Conservation (phyloP, 2,113 vertebrate genomes). For the Crotalus viridis region DNA sequence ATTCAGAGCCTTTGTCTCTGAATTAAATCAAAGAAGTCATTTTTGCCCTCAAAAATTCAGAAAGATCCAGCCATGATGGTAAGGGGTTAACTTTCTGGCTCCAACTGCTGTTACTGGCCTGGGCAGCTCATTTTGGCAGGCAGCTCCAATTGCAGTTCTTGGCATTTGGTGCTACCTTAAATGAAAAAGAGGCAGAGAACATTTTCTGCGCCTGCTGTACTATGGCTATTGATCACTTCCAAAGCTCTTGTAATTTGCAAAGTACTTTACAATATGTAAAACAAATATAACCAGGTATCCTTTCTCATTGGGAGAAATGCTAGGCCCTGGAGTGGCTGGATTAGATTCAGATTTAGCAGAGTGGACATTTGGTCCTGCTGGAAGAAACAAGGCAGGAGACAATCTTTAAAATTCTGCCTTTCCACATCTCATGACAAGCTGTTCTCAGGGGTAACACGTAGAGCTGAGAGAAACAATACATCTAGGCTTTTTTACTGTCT, state of each 20-base stretch:
- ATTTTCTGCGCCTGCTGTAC: neutral
- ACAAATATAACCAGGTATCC: neutral
- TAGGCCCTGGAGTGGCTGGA: neutral
- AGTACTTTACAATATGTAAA: neutral
- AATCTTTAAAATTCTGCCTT: neutral
- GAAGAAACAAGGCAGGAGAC: neutral
- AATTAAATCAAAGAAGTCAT: neutral
- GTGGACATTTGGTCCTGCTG: neutral
- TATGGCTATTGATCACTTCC: neutral
- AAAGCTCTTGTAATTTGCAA: neutral
- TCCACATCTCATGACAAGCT: neutral
- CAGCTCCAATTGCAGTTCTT: neutral
- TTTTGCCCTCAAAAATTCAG: neutral
- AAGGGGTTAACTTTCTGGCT: neutral
- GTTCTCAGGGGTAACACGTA: neutral
- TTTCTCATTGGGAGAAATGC: neutral
- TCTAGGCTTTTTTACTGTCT: neutral
- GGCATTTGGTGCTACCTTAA: neutral
- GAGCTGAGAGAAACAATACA: neutral
- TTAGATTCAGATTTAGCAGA: neutral
- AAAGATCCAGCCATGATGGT: neutral
- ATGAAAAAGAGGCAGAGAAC: constrained; percentile 6
- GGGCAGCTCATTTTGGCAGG: neutral
- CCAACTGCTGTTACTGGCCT: neutral
- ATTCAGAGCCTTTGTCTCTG: neutral